These are phyloP conservation scores for Pholis gunnellus DNA, from an alignment of 2,113 vertebrate genomes.

Conservation along the genomic window DNA sequence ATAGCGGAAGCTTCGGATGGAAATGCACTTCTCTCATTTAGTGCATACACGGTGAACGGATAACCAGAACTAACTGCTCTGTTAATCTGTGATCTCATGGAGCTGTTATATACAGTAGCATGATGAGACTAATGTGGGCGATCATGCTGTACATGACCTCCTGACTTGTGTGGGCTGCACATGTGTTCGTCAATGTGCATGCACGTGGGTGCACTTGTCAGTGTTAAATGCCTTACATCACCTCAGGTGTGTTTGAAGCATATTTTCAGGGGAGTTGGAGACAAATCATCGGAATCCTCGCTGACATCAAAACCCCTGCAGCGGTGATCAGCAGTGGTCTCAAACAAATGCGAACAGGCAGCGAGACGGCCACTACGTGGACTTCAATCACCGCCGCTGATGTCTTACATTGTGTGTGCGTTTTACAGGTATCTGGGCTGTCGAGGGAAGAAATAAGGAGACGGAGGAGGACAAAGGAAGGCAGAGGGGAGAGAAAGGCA, in stretches of 20 bases:
- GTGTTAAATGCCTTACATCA: constrained; percentile 35
- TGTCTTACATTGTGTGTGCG: constrained; percentile 42
- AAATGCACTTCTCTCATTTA: neutral
- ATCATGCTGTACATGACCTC: constrained; percentile 15
- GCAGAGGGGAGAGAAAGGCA: neutral
- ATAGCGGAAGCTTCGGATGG: neutral
- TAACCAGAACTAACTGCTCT: neutral
- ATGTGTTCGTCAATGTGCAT: neutral
- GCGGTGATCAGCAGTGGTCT: constrained; percentile 57
- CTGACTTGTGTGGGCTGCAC: constrained; percentile 24
- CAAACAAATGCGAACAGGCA: constrained; percentile 65
- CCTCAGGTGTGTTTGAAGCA: constrained; percentile 64
- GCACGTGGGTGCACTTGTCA: constrained; percentile 41
- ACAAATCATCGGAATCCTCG: constrained; percentile 61
- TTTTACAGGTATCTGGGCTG: constrained; percentile 54
- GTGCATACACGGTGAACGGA: neutral
- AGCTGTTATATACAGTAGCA: neutral
- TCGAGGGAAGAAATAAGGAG: constrained; percentile 36
- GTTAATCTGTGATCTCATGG: neutral
- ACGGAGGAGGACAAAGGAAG: constrained; percentile 17
- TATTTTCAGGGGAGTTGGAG: constrained; percentile 55
- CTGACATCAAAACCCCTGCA: constrained; percentile 62
- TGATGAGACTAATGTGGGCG: neutral
- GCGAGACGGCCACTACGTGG: constrained; percentile 36
- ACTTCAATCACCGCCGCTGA: constrained; percentile 55